Evolutionary conservation across 2,797 vertebrate species (phyloP).

Genomic region (Valencia hispanica): DNA sequence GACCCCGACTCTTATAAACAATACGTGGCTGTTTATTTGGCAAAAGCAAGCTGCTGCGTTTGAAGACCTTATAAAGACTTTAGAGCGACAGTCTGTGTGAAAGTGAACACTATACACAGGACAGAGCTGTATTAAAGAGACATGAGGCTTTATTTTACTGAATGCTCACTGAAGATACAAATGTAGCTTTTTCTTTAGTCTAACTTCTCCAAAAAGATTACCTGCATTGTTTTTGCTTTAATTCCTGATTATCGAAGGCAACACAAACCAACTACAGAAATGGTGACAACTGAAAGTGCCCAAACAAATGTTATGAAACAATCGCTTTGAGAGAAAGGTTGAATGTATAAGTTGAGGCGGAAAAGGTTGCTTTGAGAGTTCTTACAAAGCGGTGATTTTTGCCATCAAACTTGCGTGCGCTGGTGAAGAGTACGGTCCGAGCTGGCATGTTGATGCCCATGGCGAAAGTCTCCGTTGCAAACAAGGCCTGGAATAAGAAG

Average conservation of each 20-base stretch:
- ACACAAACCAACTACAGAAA: conserved; percentile 5
- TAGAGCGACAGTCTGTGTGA: conserved; percentile 20
- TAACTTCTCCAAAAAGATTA: conserved; percentile 11
- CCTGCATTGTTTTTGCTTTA: neutral
- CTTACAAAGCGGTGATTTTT: conserved; percentile 98
- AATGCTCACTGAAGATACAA: neutral
- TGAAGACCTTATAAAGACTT: conserved; percentile 66
- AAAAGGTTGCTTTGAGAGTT: conserved; percentile 8
- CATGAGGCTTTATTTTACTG: conserved; percentile 10
- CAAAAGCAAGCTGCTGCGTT: conserved; percentile 34
- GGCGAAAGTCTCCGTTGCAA: conserved; percentile 97
- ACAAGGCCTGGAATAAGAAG: conserved; percentile 86
- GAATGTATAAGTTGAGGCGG: neutral
- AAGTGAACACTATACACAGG: conserved; percentile 21
- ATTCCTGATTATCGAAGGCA: neutral
- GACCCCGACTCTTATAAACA: conserved; percentile 71
- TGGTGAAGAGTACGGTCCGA: conserved; percentile 97
- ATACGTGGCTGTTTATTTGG: conserved; percentile 78
- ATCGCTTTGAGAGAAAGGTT: neutral
- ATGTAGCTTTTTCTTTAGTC: neutral
- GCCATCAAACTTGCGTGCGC: conserved; percentile 95
- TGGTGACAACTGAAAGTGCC: neutral
- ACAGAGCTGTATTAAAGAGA: conserved; percentile 34
- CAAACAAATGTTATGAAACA: neutral
- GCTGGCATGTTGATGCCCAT: conserved; percentile 99